Conservation (phyloP, 1,140 invertebrate genomes). For the Drosophila triauraria region DNA sequence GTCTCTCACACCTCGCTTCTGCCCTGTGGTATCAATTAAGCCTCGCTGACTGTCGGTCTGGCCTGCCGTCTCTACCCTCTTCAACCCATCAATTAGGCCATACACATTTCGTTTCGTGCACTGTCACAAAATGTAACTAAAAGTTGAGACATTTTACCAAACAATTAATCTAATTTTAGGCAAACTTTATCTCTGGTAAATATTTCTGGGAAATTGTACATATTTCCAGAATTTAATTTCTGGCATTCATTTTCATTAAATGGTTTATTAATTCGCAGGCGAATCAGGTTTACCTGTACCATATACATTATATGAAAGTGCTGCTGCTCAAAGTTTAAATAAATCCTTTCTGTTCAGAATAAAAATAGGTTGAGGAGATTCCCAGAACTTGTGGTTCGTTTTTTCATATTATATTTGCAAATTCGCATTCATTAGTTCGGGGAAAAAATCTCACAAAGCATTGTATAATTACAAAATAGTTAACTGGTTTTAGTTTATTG, state of each 20-base stretch:
- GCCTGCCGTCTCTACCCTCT: constrained; percentile 51
- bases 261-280: not conserved
- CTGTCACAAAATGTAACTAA: not conserved
- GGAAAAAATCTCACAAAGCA: not conserved
- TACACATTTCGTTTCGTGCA: constrained; percentile 32
- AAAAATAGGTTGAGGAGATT: too few relatives aligned
- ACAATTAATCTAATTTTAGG: not conserved
- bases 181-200: not conserved
- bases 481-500: not conserved
- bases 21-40: constrained; percentile 44
- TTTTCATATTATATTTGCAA: not conserved
- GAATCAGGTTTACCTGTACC: not conserved
- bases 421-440: not conserved
- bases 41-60: constrained; percentile 9
- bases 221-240: not conserved
- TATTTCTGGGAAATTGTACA: not conserved
- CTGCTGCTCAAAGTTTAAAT: not conserved
- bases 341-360: not conserved
- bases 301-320: too few relatives aligned
- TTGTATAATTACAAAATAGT: not conserved
- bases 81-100: constrained; percentile 78
- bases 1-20: constrained; percentile 32
- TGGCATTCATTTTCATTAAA: not conserved
- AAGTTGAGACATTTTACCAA: not conserved
- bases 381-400: not conserved